phyloP scores from a whole-genome alignment of 2,888 invertebrate genomes.

The Drosophila fulvimacula region DNA sequence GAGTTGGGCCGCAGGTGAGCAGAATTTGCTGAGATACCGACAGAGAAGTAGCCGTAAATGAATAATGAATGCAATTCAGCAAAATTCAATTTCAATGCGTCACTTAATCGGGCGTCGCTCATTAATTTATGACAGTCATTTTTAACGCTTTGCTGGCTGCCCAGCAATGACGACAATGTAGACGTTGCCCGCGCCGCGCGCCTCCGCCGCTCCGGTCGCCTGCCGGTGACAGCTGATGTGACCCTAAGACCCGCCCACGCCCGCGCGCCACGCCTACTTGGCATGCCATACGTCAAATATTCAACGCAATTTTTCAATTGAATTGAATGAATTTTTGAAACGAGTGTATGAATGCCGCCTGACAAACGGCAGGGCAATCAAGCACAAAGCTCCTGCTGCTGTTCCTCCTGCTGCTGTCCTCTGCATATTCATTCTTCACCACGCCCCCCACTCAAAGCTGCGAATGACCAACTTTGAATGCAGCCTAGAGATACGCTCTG shows the following conservation, averaged over 20 bases:
- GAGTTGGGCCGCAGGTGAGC: background rate
- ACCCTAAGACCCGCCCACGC: slow-evolving; percentile 8
- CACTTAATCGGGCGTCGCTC: slow-evolving; percentile 68
- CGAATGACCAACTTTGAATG: background rate
- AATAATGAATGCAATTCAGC: slow-evolving; percentile 81
- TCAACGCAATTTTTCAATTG: slow-evolving; percentile 74
- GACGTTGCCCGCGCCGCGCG: slow-evolving; percentile 11
- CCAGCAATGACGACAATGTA: slow-evolving; percentile 16
- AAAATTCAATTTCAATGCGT: slow-evolving; percentile 75
- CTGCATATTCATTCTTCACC: background rate
- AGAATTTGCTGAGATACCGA: background rate
- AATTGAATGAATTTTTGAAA: slow-evolving; percentile 75
- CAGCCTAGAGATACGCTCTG: background rate
- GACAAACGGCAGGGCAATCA: slow-evolving; percentile 55
- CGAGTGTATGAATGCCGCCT: slow-evolving; percentile 60
- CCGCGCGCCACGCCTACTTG: slow-evolving; percentile 8
- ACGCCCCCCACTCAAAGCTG: background rate
- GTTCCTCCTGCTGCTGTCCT: background rate
- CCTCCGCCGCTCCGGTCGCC: slow-evolving; percentile 16
- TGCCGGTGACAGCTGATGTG: slow-evolving; percentile 67
- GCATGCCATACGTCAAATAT: slow-evolving; percentile 67
- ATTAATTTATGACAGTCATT: slow-evolving; percentile 82
- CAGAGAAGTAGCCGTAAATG: slow-evolving; percentile 69
- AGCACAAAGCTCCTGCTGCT: slow-evolving; percentile 35
- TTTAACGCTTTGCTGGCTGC: slow-evolving; percentile 76